Base-by-base conservation (phyloP, 2,888 invertebrate species). In the Anthrax anthrax region DNA sequence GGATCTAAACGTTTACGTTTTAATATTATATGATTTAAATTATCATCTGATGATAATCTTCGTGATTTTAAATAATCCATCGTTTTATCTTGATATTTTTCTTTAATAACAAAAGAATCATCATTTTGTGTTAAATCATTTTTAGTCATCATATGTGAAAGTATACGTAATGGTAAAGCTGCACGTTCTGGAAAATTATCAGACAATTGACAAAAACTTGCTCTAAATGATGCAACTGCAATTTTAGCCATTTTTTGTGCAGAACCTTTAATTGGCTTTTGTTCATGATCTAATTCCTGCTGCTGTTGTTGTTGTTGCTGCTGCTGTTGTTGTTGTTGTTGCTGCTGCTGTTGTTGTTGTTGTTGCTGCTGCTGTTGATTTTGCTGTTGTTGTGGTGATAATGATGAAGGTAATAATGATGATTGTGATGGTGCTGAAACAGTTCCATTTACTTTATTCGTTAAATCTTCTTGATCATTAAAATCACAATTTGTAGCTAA, bases 171-270 rank as follows among this genome's bases (percentile, higher is more conserved):
- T 47, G 66, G 64, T 48, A 60, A 57, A 2, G 67, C 66, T 3
- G 67, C 67, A 8, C 67, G 54, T 50, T 65, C 62, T 2, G 67
- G 67, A 44, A 67, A 45, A 48, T 65, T 65, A 23, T 23, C 23
- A 5, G 67, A 65, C 39, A 63, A 51, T 29, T 65, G 63, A 17
- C 60, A 57, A 13, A 63, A 60, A 5, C 60, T 60, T 3, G 66
- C 67, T 6, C 57, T 56, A 9, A 60, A 63, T 18, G 60, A 56
- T 13, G 56, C 55, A 4, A 67, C 61, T 17, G 59, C 49, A 4
- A 55, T 45, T 37, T 58, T 46, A 51, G 62, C 62, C 54, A 54
- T 54, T 23, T 27, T 19, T 13, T 44, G 53, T 4, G 64, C 60
- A 12, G 60, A 55, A 18, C 63, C 64, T 42, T 54, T 56, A 4